A percentile compares a stretch with the other conserved stretches of the same genome.
Evolutionary conservation across 2,888 invertebrate genomes (phyloP).

Genomic region (Loripinus fragilis): DNA sequence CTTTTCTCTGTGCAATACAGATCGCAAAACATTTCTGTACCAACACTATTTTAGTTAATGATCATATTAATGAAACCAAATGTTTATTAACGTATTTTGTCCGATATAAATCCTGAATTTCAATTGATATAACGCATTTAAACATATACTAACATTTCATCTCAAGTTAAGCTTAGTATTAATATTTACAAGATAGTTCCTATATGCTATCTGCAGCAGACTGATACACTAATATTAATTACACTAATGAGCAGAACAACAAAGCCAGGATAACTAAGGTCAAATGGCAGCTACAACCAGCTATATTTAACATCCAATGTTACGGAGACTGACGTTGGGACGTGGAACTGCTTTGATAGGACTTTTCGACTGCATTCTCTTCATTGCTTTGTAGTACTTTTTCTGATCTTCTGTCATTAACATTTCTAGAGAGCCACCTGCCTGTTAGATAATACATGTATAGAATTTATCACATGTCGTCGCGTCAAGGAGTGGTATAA

Average conservation of each 20-base stretch:
- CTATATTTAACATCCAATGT: slow-evolving; percentile 11
- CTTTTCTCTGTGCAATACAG: too few species aligned
- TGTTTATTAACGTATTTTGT: too few species aligned
- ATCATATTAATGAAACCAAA: too few species aligned
- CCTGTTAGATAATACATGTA: slow-evolving; percentile 60
- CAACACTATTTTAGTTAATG: too few species aligned
- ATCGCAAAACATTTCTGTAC: too few species aligned
- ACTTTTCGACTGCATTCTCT: slow-evolving; percentile 99
- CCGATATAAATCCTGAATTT: too few species aligned
- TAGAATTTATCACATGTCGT: not conserved
- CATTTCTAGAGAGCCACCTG: slow-evolving; percentile 98
- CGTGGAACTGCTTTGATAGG: slow-evolving; percentile 99
- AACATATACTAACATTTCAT: too few species aligned
- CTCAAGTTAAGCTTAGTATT: too few species aligned
- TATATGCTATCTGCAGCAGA: too few species aligned
- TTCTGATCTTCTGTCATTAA: slow-evolving; percentile 99
- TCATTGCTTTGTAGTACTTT: slow-evolving; percentile 99
- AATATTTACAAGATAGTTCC: too few species aligned
- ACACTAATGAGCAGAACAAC: slow-evolving; percentile 13
- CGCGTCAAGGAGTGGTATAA: too few species aligned
- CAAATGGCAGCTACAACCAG: slow-evolving; percentile 19
- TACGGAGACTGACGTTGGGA: slow-evolving; percentile 90
- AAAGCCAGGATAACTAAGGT: slow-evolving; percentile 27
- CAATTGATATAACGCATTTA: too few species aligned
- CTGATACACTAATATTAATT: slow-evolving; percentile 5